Percentiles rank a stretch among this genome's conserved stretches.
phyloP scores from a whole-genome alignment of 2,888 invertebrate species.

The Julus scandinavius region DNA sequence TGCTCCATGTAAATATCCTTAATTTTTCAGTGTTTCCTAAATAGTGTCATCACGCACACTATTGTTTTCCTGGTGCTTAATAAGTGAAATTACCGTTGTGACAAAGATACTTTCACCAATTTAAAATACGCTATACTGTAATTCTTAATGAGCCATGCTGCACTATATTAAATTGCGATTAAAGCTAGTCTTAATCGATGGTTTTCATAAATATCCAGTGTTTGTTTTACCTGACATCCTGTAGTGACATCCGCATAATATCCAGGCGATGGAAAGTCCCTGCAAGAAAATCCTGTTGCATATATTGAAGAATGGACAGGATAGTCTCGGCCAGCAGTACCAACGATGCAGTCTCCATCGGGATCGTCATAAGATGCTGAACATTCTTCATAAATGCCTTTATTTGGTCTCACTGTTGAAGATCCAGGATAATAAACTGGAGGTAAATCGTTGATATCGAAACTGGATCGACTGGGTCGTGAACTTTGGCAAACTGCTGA shows the following conservation, averaged over 20 bases:
- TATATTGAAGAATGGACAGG: constrained; percentile 28
- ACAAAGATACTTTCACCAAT: background rate
- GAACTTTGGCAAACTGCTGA: background rate
- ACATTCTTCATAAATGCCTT: constrained; percentile 8
- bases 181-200: too few relatives aligned
- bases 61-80: background rate
- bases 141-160: too few relatives aligned
- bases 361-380: constrained; percentile 48
- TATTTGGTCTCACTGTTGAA: background rate
- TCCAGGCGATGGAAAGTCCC: constrained; percentile 2
- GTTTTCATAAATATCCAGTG: background rate
- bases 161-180: too few relatives aligned
- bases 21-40: constrained; percentile 1
- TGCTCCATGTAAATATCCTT: constrained; percentile 3
- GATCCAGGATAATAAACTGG: background rate
- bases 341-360: constrained; percentile 52
- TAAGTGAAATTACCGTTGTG: background rate
- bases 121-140: background rate
- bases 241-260: constrained; percentile 51
- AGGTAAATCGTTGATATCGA: background rate
- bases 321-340: constrained; percentile 53
- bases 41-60: background rate
- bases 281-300: constrained; percentile 47
- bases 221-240: constrained; percentile 53
- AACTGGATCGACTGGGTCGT: background rate